phyloP scores from a whole-genome alignment of 2,797 vertebrate species.

The Chaetophractus vellerosus region DNA sequence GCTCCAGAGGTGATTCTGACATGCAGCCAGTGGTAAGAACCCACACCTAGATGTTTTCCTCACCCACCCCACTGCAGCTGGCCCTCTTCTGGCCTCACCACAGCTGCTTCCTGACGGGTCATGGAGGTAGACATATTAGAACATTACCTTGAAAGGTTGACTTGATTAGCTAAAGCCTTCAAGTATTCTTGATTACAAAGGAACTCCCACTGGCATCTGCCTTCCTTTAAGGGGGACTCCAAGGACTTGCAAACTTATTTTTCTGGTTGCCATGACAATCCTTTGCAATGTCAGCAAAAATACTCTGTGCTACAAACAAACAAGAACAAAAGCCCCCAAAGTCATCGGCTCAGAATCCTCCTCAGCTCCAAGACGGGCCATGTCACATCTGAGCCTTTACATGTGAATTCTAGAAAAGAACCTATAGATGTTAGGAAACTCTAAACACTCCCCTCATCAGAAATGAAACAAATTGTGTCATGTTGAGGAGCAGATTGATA shows the following conservation, averaged over 20 bases:
- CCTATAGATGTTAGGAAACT: neutral
- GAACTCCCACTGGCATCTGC: constrained; percentile 74
- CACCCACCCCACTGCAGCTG: neutral
- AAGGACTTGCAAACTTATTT: constrained; percentile 60
- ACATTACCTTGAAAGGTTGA: constrained; percentile 69
- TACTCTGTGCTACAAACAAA: constrained; percentile 11
- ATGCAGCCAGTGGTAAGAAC: neutral
- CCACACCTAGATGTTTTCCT: too few species aligned
- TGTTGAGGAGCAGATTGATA: neutral
- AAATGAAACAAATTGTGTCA: neutral
- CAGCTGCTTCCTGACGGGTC: neutral
- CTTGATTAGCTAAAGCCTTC: constrained; percentile 79
- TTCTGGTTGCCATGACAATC: constrained; percentile 76
- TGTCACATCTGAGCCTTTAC: neutral
- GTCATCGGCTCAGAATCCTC: neutral
- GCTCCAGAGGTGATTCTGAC: neutral
- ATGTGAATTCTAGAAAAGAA: neutral
- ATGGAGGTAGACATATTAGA: neutral
- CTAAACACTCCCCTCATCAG: neutral
- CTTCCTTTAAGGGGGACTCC: constrained; percentile 23
- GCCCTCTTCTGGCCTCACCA: neutral
- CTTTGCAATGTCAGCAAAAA: constrained; percentile 78
- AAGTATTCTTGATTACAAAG: constrained; percentile 53
- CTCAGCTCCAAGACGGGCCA: neutral
- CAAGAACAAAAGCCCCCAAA: neutral